phyloP scores from a whole-genome alignment of 2,113 vertebrate genomes.

The Rhegmatorhina hoffmannsi region DNA sequence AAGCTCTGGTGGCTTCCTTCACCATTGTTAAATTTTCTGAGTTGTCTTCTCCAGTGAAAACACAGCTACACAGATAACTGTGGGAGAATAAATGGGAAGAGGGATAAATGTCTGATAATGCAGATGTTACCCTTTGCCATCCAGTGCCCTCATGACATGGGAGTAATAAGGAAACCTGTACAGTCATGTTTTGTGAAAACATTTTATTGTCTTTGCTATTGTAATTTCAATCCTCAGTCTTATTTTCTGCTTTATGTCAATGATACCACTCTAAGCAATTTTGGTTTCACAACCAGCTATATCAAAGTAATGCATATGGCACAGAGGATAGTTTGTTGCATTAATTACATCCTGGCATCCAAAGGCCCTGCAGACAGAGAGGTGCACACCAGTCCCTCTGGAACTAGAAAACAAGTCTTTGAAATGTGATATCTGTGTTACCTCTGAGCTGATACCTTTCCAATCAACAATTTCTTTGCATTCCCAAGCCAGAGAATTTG shows the following conservation, averaged over 20 bases:
- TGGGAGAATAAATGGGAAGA: background rate
- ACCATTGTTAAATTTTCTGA: constrained; percentile 78
- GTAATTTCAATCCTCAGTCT: background rate
- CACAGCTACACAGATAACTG: constrained; percentile 85
- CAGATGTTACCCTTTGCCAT: background rate
- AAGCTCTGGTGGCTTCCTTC: constrained; percentile 71
- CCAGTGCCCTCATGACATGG: background rate
- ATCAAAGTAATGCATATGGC: background rate
- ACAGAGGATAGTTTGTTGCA: background rate
- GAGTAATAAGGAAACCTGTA: background rate
- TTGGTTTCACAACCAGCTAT: background rate
- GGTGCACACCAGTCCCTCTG: background rate
- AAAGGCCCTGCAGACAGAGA: background rate
- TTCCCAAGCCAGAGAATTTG: background rate
- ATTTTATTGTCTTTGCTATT: background rate
- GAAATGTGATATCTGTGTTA: background rate
- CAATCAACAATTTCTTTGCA: background rate
- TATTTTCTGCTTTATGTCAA: background rate
- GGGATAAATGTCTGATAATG: background rate
- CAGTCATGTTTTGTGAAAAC: background rate
- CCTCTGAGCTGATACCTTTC: background rate
- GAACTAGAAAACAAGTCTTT: background rate
- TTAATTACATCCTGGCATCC: background rate
- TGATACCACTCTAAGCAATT: background rate
- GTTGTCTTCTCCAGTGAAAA: constrained; percentile 75